Conservation (phyloP, 2,888 invertebrate species). For the Flexamia atlantica region DNA sequence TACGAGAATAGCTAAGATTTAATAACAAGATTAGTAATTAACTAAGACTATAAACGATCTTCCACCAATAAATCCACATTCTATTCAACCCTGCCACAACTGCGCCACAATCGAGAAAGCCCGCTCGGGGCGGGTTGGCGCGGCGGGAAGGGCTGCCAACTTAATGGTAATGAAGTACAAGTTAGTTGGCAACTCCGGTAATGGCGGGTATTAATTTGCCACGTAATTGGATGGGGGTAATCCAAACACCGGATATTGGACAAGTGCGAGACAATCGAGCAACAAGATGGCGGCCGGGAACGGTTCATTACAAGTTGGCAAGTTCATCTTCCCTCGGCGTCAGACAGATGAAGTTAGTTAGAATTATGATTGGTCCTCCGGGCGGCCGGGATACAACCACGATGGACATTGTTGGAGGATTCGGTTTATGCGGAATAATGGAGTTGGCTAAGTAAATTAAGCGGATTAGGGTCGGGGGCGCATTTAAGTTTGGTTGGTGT, state of each 20-base stretch:
- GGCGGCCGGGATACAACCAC: not conserved
- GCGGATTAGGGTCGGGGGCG: too few relatives aligned
- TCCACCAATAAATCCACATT: too few relatives aligned
- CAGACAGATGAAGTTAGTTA: not conserved
- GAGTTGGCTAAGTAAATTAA: not conserved
- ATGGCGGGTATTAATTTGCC: constrained; percentile 55
- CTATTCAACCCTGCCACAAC: too few relatives aligned
- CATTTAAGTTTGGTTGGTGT: too few relatives aligned
- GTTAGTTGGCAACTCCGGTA: constrained; percentile 42
- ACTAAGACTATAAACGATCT: too few relatives aligned
- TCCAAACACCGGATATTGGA: constrained; percentile 51
- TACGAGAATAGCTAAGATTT: too few relatives aligned
- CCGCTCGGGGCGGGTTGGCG: not conserved
- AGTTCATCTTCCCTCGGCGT: constrained; percentile 21
- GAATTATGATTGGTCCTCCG: not conserved
- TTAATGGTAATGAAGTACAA: constrained; percentile 47
- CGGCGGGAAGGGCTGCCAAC: not conserved
- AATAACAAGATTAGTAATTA: too few relatives aligned
- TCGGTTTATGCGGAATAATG: not conserved
- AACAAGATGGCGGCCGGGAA: constrained; percentile 61
- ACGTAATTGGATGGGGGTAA: constrained; percentile 55
- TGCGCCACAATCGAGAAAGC: too few relatives aligned
- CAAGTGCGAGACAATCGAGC: constrained; percentile 60
- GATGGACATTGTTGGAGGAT: not conserved
- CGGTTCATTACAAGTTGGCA: constrained; percentile 51